These are phyloP conservation scores for Ceratoteleas bidentatus DNA, from an alignment of 1,140 invertebrate genomes.

Conservation along the genomic window DNA sequence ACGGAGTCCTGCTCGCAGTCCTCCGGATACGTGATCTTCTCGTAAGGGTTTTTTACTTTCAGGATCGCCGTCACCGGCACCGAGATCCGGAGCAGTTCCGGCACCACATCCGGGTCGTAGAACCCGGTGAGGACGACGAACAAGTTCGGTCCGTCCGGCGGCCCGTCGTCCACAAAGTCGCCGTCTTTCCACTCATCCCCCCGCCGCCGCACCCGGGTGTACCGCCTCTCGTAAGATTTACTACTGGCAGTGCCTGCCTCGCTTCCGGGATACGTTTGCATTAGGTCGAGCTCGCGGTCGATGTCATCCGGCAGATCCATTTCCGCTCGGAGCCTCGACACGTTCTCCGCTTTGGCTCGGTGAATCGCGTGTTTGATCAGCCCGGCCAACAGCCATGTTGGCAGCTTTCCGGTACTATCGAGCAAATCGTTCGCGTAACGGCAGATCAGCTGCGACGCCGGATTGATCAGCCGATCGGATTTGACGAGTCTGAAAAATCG, in stretches of 20 bases:
- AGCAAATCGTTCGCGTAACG: conserved; percentile 65
- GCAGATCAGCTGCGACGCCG: conserved; percentile 65
- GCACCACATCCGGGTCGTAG: conserved; percentile 77
- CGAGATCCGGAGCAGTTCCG: conserved; percentile 77
- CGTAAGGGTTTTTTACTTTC: conserved; percentile 60
- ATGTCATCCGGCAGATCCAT: conserved; percentile 56
- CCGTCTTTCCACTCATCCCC: conserved; percentile 83
- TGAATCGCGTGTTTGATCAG: conserved; percentile 75
- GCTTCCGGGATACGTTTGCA: conserved; percentile 23
- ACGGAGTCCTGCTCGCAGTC: conserved; percentile 61
- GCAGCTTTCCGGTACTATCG: conserved; percentile 51
- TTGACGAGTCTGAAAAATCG: conserved; percentile 55
- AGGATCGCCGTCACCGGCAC: conserved; percentile 80
- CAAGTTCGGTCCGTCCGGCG: conserved; percentile 80
- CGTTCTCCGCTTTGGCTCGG: conserved; percentile 65
- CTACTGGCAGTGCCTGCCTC: conserved; percentile 36
- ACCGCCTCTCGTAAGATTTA: conserved; percentile 67
- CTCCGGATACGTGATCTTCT: conserved; percentile 1
- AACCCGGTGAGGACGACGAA: conserved; percentile 83
- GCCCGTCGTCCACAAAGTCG: conserved; percentile 81
- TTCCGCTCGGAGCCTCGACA: conserved; percentile 51
- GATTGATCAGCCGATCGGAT: conserved; percentile 55
- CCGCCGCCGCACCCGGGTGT: conserved; percentile 79
- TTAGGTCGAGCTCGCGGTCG: conserved; percentile 63
- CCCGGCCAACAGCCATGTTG: conserved; percentile 65